Percentiles rank a stretch among this genome's conserved stretches.
These are phyloP conservation scores for Diceros bicornis DNA, from an alignment of 2,797 vertebrate species.

Conservation along the genomic window DNA sequence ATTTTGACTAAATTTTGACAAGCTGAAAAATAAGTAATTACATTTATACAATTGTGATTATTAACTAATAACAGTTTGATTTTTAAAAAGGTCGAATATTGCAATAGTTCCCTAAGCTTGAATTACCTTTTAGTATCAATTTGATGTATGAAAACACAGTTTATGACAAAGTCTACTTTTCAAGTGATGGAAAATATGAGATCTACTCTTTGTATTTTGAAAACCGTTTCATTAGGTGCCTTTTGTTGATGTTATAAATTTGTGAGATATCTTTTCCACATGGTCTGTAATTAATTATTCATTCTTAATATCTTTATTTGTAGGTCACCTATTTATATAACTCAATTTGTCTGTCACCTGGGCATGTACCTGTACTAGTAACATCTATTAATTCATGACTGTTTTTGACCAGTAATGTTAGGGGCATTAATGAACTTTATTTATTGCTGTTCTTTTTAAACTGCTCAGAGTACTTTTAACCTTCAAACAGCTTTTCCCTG, in stretches of 20 bases:
- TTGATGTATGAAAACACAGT: constrained; percentile 56
- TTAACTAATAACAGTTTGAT: neutral
- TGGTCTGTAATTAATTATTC: constrained; percentile 79
- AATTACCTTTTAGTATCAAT: neutral
- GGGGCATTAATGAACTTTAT: constrained; percentile 79
- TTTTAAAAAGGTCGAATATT: neutral
- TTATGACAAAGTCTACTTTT: neutral
- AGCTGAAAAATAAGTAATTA: neutral
- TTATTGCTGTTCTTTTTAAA: constrained; percentile 83
- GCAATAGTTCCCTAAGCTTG: neutral
- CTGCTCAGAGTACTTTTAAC: constrained; percentile 76
- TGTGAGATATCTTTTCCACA: constrained; percentile 78
- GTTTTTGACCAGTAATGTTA: constrained; percentile 80
- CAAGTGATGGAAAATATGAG: constrained; percentile 73
- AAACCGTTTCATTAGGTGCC: constrained; percentile 76
- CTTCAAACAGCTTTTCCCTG: constrained; percentile 77
- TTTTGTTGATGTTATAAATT: constrained; percentile 73
- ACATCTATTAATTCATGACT: constrained; percentile 82
- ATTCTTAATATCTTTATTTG: constrained; percentile 83
- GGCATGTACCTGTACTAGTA: constrained; percentile 83
- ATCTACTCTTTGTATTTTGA: constrained; percentile 68
- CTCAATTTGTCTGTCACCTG: constrained; percentile 77
- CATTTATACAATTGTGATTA: neutral
- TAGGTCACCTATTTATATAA: constrained; percentile 70
- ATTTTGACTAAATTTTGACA: neutral